These are phyloP conservation scores for Pelodytes ibericus DNA, from an alignment of 2,797 vertebrate genomes.

Conservation along the genomic window DNA sequence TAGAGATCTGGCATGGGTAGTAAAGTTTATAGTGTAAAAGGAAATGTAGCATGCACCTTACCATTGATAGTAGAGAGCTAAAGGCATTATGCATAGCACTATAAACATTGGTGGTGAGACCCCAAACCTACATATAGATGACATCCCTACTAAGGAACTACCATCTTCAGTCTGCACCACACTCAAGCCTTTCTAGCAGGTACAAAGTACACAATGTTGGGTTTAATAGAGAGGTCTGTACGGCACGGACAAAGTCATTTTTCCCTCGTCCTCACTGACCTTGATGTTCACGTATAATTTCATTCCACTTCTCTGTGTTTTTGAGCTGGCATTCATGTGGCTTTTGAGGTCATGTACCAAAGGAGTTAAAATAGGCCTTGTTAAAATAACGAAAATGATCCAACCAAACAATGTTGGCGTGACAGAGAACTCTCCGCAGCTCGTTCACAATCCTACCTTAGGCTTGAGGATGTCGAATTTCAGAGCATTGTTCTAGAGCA, in stretches of 20 bases:
- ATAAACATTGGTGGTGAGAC: no score
- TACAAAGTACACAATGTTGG: neutral
- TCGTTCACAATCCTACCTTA: constrained; percentile 41
- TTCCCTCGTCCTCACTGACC: constrained; percentile 27
- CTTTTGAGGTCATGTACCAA: constrained; percentile 29
- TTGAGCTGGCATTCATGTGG: constrained; percentile 13
- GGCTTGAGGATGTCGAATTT: neutral
- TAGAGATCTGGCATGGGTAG: no score
- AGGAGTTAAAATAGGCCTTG: neutral
- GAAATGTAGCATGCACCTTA: no score
- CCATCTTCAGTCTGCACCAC: no score
- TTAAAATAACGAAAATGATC: neutral
- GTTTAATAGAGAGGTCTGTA: neutral
- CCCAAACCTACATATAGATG: no score
- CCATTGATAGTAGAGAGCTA: no score
- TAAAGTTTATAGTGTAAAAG: no score
- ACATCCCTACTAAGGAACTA: no score
- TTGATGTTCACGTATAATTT: constrained; percentile 16
- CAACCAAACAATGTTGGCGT: neutral
- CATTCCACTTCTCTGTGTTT: neutral
- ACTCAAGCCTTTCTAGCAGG: no score
- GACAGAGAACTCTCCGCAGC: neutral
- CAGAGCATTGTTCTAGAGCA: neutral
- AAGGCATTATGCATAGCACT: no score
- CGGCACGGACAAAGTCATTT: constrained; percentile 5